These are phyloP conservation scores for Labeo catla DNA, from an alignment of 2,113 vertebrate species.

Conservation along the genomic window DNA sequence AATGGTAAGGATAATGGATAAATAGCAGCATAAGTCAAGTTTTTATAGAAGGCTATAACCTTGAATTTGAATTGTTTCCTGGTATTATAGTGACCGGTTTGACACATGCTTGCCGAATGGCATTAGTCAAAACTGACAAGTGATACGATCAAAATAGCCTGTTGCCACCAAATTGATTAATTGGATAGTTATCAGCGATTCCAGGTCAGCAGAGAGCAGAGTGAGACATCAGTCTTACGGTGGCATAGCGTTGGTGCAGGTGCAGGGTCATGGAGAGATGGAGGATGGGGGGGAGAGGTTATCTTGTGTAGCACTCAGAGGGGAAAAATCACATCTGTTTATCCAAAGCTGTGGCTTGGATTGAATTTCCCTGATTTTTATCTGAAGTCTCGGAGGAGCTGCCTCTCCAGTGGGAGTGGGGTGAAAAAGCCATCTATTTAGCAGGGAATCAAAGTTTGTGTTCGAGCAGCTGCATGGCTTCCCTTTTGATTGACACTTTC, in stretches of 20 bases:
- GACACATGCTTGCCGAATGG: not conserved
- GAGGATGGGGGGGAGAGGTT: slow-evolving; percentile 70
- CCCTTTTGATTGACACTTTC: slow-evolving; percentile 78
- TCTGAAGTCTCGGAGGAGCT: slow-evolving; percentile 64
- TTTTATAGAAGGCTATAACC: not conserved
- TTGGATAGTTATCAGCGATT: slow-evolving; percentile 56
- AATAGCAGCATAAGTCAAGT: not conserved
- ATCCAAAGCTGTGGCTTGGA: slow-evolving; percentile 65
- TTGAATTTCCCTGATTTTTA: slow-evolving; percentile 77
- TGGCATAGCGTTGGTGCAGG: slow-evolving; percentile 63
- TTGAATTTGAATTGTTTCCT: slow-evolving; percentile 13
- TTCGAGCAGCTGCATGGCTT: slow-evolving; percentile 66
- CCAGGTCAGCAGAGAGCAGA: slow-evolving; percentile 55
- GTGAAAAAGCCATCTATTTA: slow-evolving; percentile 63
- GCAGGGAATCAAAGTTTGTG: slow-evolving; percentile 56
- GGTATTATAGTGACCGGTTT: not conserved
- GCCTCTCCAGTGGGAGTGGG: slow-evolving; percentile 50
- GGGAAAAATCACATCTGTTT: slow-evolving; percentile 78
- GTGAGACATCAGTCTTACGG: slow-evolving; percentile 52
- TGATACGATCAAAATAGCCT: slow-evolving; percentile 14
- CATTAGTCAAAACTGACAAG: slow-evolving; percentile 14
- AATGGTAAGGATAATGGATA: not conserved
- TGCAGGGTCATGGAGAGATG: slow-evolving; percentile 60
- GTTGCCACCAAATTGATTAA: slow-evolving; percentile 49
- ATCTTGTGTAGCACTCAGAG: slow-evolving; percentile 65